Base-by-base conservation (phyloP, 2,888 invertebrate genomes). In the Xylophagus ater region DNA sequence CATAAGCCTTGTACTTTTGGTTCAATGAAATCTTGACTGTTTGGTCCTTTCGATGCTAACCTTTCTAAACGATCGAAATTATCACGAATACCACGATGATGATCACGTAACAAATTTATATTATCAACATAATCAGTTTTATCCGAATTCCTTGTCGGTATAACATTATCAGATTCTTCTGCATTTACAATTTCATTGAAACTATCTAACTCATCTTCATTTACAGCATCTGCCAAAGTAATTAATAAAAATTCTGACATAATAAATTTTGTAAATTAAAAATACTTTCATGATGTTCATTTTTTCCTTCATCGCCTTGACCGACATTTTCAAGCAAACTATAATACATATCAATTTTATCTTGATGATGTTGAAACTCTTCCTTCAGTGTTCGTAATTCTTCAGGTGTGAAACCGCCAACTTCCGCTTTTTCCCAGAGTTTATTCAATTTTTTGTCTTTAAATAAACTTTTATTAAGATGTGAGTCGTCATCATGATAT, bases 331-430 rank as follows among this genome's bases (percentile, higher is more conserved):
- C 73, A 36, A 89, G 67, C 41, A 93, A 60, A 29, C 79, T 75
- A 59, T 87, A 83, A 58, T 89, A 93, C 55, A 93, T 81, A 58
- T 92, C 85, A 34, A 93, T 77, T 66, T 92, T 93, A 49, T 90
- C 84, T 59, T 93, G 89, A 56, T 94, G 90, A 59, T 93, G 92
- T 14, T 67, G 65, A 55, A 94, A 92, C 63, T 94, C 94, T 58
- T 92, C 85, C 55, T 81, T 83, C 12, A 94, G 61, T 1, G 86
- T 76, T 42, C 77, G 69, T 30, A 94, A 59, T 62, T 94, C 92
- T 47, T 84, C 81, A 43, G 76, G 75, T 15, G 81, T 80, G 56
- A 92, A 90, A n/a, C 90, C 92, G 18, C 86, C 78, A 17, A 73
- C 65, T 66, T 88, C 86, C 0, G 92, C 93, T 58, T 89, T 89